Evolutionary conservation across 35 echinoderm and acorn worm genomes (phyloP).

Genomic region (Ophiothrix spiculata): DNA sequence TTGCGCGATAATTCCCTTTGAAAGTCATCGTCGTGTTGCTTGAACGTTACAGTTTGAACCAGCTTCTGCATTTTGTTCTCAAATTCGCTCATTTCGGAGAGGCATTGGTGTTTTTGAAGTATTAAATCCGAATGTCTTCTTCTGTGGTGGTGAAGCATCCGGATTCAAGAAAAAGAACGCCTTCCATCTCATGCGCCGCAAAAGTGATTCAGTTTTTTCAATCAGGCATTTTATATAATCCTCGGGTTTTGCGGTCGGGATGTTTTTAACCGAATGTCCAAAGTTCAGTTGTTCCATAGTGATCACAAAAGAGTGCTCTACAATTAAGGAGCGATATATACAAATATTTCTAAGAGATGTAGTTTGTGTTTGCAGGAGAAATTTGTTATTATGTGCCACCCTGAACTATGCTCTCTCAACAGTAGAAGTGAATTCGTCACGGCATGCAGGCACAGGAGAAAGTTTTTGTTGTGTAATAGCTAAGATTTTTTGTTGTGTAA

Average conservation of each 20-base stretch:
- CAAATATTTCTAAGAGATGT: no score
- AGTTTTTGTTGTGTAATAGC: no score
- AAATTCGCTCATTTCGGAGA: neutral
- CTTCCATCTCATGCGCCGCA: neutral
- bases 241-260: neutral
- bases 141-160: neutral
- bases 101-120: neutral
- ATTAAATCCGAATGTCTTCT: neutral
- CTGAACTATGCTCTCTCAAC: no score
- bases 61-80: neutral
- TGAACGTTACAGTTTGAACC: neutral
- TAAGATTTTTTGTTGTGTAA: no score
- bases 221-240: neutral
- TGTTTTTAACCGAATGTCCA: neutral
- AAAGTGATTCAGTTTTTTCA: neutral
- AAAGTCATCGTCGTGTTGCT: neutral
- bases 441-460: no score
- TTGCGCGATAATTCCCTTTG: neutral
- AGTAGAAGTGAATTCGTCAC: no score
- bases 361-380: no score
- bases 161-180: neutral
- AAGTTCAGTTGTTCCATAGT: no score
- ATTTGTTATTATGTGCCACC: no score
- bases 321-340: neutral
- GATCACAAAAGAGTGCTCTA: neutral